A percentile compares a stretch with the other conserved stretches of the same genome.
phyloP scores from a whole-genome alignment of 2,797 vertebrate species.

The Tapera naevia region DNA sequence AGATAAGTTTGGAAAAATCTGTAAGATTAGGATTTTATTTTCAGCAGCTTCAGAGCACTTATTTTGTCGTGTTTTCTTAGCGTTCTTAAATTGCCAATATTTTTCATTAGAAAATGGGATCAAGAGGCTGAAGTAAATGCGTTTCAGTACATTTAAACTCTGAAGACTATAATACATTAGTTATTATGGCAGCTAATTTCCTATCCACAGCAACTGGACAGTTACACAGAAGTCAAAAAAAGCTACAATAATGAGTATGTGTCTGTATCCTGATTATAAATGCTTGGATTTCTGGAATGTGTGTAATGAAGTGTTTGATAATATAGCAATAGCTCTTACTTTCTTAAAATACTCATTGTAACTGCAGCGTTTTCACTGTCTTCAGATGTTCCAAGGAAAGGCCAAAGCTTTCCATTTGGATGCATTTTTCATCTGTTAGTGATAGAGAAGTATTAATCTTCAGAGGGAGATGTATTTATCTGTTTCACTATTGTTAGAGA shows the following conservation, averaged over 20 bases:
- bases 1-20: not conserved
- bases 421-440: not conserved
- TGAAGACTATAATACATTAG: not conserved
- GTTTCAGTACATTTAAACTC: not conserved
- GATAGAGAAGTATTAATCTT: not conserved
- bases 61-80: not conserved
- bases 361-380: not conserved
- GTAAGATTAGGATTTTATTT: not conserved
- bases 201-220: not conserved
- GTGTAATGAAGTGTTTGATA: not conserved
- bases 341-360: not conserved
- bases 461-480: not conserved
- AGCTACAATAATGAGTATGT: not conserved
- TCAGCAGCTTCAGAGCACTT: not conserved
- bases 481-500: not conserved
- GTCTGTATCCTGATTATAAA: not conserved
- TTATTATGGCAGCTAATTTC: not conserved
- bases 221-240: not conserved
- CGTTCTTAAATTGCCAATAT: not conserved
- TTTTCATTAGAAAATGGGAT: not conserved
- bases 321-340: not conserved
- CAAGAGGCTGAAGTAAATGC: not conserved
- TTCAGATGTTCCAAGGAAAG: not conserved
- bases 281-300: not conserved
- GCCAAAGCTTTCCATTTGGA: not conserved